These are phyloP conservation scores for Oxyscelio sp. DNA, from an alignment of 2,888 invertebrate genomes.

Conservation along the genomic window DNA sequence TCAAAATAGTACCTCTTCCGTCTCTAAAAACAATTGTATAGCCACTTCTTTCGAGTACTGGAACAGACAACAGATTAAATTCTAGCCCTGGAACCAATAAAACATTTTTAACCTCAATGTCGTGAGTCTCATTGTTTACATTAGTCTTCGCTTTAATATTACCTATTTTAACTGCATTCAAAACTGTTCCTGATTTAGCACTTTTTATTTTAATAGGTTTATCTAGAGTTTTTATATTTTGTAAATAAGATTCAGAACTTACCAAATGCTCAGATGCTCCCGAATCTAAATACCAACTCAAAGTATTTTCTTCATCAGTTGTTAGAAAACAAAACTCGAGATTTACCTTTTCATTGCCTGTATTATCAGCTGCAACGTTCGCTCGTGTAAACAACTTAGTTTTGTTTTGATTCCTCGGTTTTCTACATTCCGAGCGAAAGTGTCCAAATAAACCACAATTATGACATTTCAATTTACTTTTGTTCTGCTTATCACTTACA, in stretches of 20 bases:
- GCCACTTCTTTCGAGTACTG: constrained; percentile 75
- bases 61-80: constrained; percentile 75
- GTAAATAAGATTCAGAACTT: constrained; percentile 23
- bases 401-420: neutral
- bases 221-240: constrained; percentile 54
- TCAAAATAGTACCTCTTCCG: constrained; percentile 70
- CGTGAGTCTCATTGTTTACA: constrained; percentile 7
- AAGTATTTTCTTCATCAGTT: neutral
- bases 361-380: neutral
- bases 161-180: constrained; percentile 8
- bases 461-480: no score
- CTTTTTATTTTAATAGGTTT: constrained; percentile 70
- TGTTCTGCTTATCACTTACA: no score
- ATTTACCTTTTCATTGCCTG: no score
- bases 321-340: constrained; percentile 6
- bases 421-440: no score
- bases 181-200: constrained; percentile 66
- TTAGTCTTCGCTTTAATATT: constrained; percentile 4
- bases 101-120: constrained; percentile 39
- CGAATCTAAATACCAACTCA: constrained; percentile 75
- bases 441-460: neutral
- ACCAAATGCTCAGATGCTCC: constrained; percentile 77
- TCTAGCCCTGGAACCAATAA: constrained; percentile 66
- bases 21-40: constrained; percentile 76
- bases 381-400: neutral